Evolutionary conservation across 2,888 invertebrate species (phyloP).

Genomic region (Cremastinae sp.): DNA sequence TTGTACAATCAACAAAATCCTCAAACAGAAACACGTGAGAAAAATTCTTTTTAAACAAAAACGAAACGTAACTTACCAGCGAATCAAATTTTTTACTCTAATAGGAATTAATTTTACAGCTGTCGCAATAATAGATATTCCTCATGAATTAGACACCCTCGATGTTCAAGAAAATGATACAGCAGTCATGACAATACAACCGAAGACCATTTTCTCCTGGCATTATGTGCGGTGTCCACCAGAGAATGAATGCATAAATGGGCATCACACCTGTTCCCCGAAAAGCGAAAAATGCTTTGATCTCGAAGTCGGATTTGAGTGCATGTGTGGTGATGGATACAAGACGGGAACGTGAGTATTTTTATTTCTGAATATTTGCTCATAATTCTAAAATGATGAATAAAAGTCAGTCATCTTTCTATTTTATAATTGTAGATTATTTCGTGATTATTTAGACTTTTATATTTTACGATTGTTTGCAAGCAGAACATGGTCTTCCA

Average conservation of each 20-base stretch:
- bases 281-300: slow-evolving; percentile 95
- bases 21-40: slow-evolving; percentile 67
- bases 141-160: slow-evolving; percentile 60
- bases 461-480: slow-evolving; percentile 16
- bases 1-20: slow-evolving; percentile 77
- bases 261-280: slow-evolving; percentile 93
- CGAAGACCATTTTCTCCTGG: slow-evolving; percentile 86
- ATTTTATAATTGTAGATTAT: background rate
- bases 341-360: slow-evolving; percentile 82
- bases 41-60: background rate
- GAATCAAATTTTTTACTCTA: no score
- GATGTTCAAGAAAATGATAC: slow-evolving; percentile 67
- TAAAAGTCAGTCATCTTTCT: no score
- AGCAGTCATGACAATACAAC: slow-evolving; percentile 60
- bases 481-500: slow-evolving; percentile 70
- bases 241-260: slow-evolving; percentile 95
- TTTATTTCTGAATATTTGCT: no score
- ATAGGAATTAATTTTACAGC: slow-evolving; percentile 60
- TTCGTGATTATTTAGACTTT: slow-evolving; percentile 6
- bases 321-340: slow-evolving; percentile 90
- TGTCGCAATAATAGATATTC: slow-evolving; percentile 62
- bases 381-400: no score
- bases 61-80: no score
- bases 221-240: slow-evolving; percentile 94
- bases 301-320: slow-evolving; percentile 89